Conservation (phyloP, 2,113 vertebrate species). For the Xenopus laevis region DNA sequence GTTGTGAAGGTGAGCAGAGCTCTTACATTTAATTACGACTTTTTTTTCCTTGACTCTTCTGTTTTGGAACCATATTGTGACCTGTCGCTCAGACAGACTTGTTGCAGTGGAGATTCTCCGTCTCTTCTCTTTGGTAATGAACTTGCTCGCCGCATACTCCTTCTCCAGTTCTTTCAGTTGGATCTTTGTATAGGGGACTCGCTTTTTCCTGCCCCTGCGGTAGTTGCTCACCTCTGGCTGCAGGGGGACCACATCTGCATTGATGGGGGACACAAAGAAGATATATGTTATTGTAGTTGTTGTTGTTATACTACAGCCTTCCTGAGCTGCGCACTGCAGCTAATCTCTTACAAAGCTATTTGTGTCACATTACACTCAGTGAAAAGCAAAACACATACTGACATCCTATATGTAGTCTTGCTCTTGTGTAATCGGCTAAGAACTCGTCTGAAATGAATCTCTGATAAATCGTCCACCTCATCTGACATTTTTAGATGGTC, state of each 20-base stretch:
- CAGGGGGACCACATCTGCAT: constrained; percentile 85
- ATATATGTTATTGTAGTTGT: no score
- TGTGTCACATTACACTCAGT: neutral
- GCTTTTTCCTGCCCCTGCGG: constrained; percentile 89
- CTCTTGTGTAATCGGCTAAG: neutral
- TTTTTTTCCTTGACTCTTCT: constrained; percentile 97
- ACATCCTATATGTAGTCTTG: neutral
- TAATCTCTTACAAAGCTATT: neutral
- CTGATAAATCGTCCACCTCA: constrained; percentile 19
- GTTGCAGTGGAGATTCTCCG: constrained; percentile 90
- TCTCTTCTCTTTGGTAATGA: constrained; percentile 98
- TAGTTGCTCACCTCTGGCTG: constrained; percentile 93
- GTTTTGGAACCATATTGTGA: constrained; percentile 98
- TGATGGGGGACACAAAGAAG: constrained; percentile 2
- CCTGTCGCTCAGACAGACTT: constrained; percentile 93
- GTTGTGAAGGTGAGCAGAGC: constrained; percentile 77
- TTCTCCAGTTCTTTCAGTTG: constrained; percentile 95
- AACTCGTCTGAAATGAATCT: neutral
- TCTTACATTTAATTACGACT: constrained; percentile 91
- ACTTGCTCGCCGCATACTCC: constrained; percentile 96
- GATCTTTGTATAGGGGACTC: constrained; percentile 93
- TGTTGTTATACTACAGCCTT: constrained; percentile 10
- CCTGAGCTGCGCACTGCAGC: no score
- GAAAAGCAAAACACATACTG: neutral
- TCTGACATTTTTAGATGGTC: constrained; percentile 32